These are phyloP conservation scores for Hippopotamus amphibius DNA, from an alignment of 2,113 vertebrate species.

Conservation along the genomic window DNA sequence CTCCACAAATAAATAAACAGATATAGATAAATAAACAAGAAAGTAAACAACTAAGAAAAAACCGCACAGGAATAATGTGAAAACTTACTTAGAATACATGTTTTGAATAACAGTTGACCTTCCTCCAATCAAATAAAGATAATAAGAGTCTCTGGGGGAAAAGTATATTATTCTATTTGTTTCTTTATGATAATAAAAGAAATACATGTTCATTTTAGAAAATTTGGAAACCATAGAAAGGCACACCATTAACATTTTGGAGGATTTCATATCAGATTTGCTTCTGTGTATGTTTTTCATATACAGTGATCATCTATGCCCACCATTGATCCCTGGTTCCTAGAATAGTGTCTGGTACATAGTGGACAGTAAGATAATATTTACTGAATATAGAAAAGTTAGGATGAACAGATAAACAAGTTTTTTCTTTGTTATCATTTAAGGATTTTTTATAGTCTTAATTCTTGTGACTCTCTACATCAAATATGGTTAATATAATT, in stretches of 20 bases:
- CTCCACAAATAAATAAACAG: not conserved
- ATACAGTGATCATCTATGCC: not conserved
- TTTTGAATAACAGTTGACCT: not conserved
- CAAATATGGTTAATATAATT: not conserved
- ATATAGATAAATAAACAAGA: not conserved
- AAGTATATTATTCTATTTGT: not conserved
- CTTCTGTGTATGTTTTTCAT: conserved; percentile 31
- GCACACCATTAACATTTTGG: not conserved
- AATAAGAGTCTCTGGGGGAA: not conserved
- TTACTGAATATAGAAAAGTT: not conserved
- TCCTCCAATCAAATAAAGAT: not conserved
- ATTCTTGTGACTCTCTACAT: not conserved
- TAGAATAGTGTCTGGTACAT: not conserved
- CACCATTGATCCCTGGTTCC: not conserved
- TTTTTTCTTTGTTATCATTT: not conserved
- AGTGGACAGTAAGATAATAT: conserved; percentile 27
- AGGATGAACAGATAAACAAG: not conserved
- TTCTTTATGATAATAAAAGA: not conserved
- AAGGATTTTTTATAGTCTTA: not conserved
- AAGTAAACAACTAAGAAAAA: not conserved
- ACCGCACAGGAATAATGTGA: not conserved
- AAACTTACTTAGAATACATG: not conserved
- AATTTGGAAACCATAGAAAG: not conserved
- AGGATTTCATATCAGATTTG: conserved; percentile 2
- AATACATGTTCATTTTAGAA: not conserved